phyloP scores from a whole-genome alignment of 53 echinoderm and acorn worm genomes.

The Stichopus horrens region DNA sequence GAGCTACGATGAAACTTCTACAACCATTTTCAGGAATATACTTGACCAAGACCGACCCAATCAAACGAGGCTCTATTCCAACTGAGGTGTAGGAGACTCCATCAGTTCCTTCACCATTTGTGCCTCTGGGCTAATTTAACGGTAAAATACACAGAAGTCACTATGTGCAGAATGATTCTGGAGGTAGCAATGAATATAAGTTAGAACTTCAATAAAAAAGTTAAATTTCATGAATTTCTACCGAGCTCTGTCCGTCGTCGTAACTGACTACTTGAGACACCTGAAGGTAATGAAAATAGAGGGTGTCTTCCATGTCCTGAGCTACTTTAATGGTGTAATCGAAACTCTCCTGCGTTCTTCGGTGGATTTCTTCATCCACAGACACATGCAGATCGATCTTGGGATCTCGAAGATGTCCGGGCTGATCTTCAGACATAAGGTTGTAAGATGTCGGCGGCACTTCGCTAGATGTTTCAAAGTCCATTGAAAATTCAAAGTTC shows the following conservation, averaged over 20 bases:
- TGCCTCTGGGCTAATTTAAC: no score
- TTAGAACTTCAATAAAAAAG: no score
- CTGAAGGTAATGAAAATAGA: conserved; percentile 72
- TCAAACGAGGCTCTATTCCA: no score
- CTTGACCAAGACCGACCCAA: no score
- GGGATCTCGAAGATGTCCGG: background rate
- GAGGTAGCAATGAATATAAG: no score
- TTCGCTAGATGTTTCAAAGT: conserved; percentile 38
- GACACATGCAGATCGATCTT: background rate
- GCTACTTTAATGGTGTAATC: conserved; percentile 67
- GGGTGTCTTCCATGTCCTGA: conserved; percentile 70
- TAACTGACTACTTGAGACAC: conserved; percentile 60
- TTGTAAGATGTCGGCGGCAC: background rate
- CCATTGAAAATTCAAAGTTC: conserved; percentile 74
- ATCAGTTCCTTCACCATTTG: no score
- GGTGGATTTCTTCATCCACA: background rate
- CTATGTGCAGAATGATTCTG: no score
- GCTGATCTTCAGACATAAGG: background rate
- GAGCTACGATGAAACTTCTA: no score
- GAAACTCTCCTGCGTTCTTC: conserved; percentile 61
- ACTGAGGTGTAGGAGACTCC: no score
- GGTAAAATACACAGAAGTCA: no score
- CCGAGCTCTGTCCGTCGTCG: conserved; percentile 55
- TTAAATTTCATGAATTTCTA: conserved; percentile 68
- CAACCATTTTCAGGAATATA: no score